Conservation (phyloP, 2,113 vertebrate genomes). For the Glaucomys volans region DNA sequence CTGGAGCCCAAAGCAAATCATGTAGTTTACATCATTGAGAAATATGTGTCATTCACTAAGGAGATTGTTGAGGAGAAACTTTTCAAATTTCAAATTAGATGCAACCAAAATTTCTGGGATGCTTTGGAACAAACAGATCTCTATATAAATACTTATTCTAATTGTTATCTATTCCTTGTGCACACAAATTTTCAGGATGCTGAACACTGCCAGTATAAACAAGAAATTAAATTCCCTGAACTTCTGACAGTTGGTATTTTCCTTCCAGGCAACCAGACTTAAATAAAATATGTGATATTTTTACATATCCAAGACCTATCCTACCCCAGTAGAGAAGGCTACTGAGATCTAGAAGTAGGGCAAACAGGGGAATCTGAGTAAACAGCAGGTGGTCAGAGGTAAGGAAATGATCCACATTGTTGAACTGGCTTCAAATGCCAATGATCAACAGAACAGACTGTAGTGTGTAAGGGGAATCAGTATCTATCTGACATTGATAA, state of each 20-base stretch:
- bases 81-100: slow-evolving; percentile 11
- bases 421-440: not conserved
- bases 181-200: not conserved
- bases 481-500: not conserved
- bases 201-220: not conserved
- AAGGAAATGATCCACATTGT: not conserved
- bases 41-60: not conserved
- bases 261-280: not conserved
- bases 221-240: slow-evolving; percentile 9
- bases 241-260: slow-evolving; percentile 10
- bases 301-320: not conserved
- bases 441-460: not conserved
- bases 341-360: not conserved
- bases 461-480: not conserved
- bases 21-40: not conserved
- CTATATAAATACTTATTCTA: not conserved
- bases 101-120: not conserved
- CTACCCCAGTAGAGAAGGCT: not conserved
- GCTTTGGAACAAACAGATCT: slow-evolving; percentile 31
- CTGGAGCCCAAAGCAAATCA: slow-evolving; percentile 41
- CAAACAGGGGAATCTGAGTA: not conserved
- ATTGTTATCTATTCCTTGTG: slow-evolving; percentile 8
- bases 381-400: not conserved
- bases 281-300: slow-evolving; percentile 32
- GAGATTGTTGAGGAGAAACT: not conserved